Evolutionary conservation across 37 sponge, comb jelly and placozoan species (phyloP).

Genomic region (Chondrosia reniformis): DNA sequence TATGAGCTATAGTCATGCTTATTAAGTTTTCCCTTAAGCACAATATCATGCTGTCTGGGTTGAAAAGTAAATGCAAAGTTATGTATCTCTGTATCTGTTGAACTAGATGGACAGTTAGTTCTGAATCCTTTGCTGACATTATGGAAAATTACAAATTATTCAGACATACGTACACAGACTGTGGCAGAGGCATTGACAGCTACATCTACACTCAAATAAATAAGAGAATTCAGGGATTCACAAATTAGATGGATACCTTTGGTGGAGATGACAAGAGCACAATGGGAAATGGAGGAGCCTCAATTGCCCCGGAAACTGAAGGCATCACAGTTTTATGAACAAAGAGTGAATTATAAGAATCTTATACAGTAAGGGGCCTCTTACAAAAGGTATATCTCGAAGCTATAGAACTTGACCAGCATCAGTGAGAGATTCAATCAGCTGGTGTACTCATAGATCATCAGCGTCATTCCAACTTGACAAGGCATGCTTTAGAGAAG

Average conservation of each 20-base stretch:
- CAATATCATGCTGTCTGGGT: background rate
- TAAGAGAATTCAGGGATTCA: constrained; percentile 23
- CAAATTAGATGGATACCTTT: constrained; percentile 6
- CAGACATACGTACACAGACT: background rate
- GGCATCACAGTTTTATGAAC: constrained; percentile 9
- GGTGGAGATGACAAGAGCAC: background rate
- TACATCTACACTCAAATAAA: constrained; percentile 29
- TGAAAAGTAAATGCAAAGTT: too few relatives aligned
- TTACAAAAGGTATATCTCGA: constrained; percentile 2
- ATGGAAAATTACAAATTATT: constrained; percentile 31
- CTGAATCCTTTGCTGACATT: constrained; percentile 30
- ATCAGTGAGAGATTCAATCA: constrained; percentile 18
- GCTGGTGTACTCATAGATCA: background rate
- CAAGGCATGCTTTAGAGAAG: constrained; percentile 1
- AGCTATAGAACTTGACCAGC: constrained; percentile 15
- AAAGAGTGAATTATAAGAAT: background rate
- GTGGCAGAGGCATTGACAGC: constrained; percentile 2
- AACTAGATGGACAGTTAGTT: constrained; percentile 41
- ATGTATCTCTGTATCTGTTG: too few relatives aligned
- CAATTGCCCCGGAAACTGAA: constrained; percentile 15
- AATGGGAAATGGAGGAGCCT: constrained; percentile 20
- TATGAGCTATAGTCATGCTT: constrained; percentile 8
- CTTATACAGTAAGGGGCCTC: background rate
- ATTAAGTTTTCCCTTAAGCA: constrained; percentile 21
- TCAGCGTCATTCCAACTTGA: background rate